phyloP scores from a whole-genome alignment of 1,140 invertebrate genomes.

The Spodoptera frugiperda region DNA sequence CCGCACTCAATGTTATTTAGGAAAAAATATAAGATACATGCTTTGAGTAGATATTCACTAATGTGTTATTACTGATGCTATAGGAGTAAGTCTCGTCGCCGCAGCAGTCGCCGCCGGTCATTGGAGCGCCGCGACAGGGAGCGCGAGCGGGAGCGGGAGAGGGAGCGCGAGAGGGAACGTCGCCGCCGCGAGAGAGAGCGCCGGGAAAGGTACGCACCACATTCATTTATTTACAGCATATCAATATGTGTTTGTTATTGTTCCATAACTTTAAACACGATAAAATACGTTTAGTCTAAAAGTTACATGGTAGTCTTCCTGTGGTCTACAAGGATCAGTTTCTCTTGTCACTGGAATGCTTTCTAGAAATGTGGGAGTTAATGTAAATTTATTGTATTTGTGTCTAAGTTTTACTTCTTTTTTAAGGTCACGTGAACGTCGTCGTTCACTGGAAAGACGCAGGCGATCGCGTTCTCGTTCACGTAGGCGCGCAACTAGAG shows the following conservation, averaged over 20 bases:
- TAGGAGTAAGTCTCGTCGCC: constrained; percentile 79
- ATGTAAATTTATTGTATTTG: neutral
- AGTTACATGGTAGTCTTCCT: too few species aligned
- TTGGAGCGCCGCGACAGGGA: constrained; percentile 82
- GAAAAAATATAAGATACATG: too few species aligned
- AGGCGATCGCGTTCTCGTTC: constrained; percentile 84
- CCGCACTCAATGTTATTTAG: neutral
- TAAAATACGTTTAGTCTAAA: too few species aligned
- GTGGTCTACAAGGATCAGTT: too few species aligned
- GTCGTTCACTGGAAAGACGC: constrained; percentile 86
- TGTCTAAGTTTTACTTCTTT: neutral
- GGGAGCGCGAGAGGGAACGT: constrained; percentile 83
- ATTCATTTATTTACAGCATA: too few species aligned
- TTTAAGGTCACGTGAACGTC: constrained; percentile 84
- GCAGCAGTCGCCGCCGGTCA: constrained; percentile 78
- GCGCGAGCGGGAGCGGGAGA: constrained; percentile 84
- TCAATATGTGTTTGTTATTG: too few species aligned
- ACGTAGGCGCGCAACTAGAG: constrained; percentile 80
- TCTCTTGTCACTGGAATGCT: neutral
- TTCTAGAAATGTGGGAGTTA: neutral
- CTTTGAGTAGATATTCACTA: neutral
- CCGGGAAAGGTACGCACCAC: constrained; percentile 65
- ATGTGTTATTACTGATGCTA: neutral
- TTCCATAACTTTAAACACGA: too few species aligned
- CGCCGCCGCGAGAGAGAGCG: constrained; percentile 70